A percentile compares a stretch with the other conserved stretches of the same genome.
Conservation (phyloP, 2,113 vertebrate species). For the Cottus gobio region DNA sequence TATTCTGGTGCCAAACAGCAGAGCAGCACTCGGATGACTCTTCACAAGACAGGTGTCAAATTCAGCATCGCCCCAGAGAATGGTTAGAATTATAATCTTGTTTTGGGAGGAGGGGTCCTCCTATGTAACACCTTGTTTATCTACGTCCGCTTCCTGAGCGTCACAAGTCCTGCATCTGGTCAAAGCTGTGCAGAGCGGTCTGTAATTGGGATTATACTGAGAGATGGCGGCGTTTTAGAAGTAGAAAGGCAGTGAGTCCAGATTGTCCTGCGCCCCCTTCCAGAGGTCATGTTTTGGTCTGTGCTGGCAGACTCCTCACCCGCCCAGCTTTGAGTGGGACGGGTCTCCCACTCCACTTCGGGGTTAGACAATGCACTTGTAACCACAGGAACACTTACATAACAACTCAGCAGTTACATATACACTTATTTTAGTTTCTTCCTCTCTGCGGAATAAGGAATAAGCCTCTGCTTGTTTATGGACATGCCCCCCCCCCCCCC, state of each 20-base stretch:
- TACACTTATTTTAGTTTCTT: constrained; percentile 32
- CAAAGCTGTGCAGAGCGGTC: constrained; percentile 15
- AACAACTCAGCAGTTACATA: constrained; percentile 43
- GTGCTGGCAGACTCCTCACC: constrained; percentile 23
- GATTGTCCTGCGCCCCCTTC: constrained; percentile 12
- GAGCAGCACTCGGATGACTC: constrained; percentile 18
- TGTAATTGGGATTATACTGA: constrained; percentile 39
- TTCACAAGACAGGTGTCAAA: constrained; percentile 25
- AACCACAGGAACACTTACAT: constrained; percentile 52
- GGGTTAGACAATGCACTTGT: constrained; percentile 30
- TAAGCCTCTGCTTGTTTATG: constrained; percentile 20
- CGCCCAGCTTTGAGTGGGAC: constrained; percentile 13
- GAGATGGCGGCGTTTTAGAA: constrained; percentile 19
- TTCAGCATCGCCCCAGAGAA: constrained; percentile 12
- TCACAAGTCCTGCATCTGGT: constrained; percentile 45
- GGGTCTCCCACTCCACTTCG: constrained; percentile 16
- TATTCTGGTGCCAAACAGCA: constrained; percentile 23
- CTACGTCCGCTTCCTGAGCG: constrained; percentile 17
- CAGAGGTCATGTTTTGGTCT: constrained; percentile 34
- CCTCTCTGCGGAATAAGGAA: constrained; percentile 21
- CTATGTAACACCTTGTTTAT: constrained; percentile 16
- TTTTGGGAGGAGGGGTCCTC: not conserved
- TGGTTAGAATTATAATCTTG: not conserved
- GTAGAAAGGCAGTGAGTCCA: constrained; percentile 16
- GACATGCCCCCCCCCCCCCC: not conserved